Base-by-base conservation (phyloP, 2,113 vertebrate genomes). In the Scophthalmus maximus region DNA sequence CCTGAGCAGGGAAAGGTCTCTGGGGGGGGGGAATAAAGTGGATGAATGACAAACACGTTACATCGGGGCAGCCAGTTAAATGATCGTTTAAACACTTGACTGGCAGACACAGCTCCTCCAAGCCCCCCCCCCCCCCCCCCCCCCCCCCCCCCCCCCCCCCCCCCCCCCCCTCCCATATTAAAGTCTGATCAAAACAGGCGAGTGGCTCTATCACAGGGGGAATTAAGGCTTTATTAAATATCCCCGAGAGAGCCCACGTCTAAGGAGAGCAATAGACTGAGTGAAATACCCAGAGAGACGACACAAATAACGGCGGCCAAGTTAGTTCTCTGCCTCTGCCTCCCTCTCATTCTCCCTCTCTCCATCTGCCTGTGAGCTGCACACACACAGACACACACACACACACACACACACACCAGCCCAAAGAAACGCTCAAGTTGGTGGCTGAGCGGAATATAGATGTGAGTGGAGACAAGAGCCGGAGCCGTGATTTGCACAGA, bases 401-500 rank as follows among this genome's bases (percentile, higher is more conserved):
- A 38, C 47, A 38, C 67, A 42, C 67, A 18, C 62, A 30, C 66
- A 11, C 68, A 34, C 69, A 78, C 77, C 77, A 86, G 79, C 81
- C 82, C 74, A 90, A 87, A 93, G 92, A 91, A 91, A 91, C 83
- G 91, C 82, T 89, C 87, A 93, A 93, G 85, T 94, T 92, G 86
- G 87, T 74, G 91, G 79, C 91, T 94, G 93, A 94, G 92, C 87
- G 79, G 93, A 94, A 94, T 94, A 92, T 90, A 92, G 92, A 94
- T 94, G 92, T 79, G 89, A 73, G 68, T 40, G 67, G 78, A 90
- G 87, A 87, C 86, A 82, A 85, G 80, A 92, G 87, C 83, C 61
- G 65, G 64, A 76, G 81, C 84, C 79, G 86, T 79, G 83, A 91
- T 88, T 79, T 83, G 86, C 91, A 88, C 88, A 73, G 38, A 78